A percentile compares a stretch with the other conserved stretches of the same genome.
Evolutionary conservation across 2,113 vertebrate genomes (phyloP).

Genomic region (Indicator maculatus): DNA sequence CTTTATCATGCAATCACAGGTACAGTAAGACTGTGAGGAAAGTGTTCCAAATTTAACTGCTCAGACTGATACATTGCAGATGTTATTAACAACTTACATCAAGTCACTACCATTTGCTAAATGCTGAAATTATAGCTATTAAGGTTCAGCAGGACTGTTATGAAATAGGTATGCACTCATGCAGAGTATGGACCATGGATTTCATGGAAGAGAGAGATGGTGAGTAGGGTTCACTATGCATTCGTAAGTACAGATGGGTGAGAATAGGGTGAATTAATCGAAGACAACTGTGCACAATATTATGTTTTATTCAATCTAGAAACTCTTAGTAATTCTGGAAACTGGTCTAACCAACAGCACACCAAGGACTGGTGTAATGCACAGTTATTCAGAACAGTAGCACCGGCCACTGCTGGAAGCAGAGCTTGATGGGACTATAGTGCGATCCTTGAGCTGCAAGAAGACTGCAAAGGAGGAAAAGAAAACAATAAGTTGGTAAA

Average conservation of each 20-base stretch:
- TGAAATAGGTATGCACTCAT: neutral
- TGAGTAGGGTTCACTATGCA: neutral
- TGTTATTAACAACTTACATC: neutral
- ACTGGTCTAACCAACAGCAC: neutral
- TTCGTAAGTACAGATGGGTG: neutral
- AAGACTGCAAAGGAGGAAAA: neutral
- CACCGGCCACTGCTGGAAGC: neutral
- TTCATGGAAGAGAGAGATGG: neutral
- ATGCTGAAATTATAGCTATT: neutral
- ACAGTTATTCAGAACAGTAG: neutral
- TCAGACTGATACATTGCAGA: neutral
- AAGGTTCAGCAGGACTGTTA: neutral
- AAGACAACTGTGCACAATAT: fast-evolving
- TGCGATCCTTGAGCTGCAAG: neutral
- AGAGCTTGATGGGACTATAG: neutral
- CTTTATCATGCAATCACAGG: neutral
- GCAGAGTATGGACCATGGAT: neutral
- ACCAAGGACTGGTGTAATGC: neutral
- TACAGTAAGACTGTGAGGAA: neutral
- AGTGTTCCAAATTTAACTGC: neutral
- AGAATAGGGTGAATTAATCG: neutral
- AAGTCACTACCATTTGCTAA: neutral
- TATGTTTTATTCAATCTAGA: neutral
- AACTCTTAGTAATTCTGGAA: neutral
- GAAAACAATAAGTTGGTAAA: neutral